phyloP scores from a whole-genome alignment of 2,888 invertebrate species.

The Pelosia muscerda region DNA sequence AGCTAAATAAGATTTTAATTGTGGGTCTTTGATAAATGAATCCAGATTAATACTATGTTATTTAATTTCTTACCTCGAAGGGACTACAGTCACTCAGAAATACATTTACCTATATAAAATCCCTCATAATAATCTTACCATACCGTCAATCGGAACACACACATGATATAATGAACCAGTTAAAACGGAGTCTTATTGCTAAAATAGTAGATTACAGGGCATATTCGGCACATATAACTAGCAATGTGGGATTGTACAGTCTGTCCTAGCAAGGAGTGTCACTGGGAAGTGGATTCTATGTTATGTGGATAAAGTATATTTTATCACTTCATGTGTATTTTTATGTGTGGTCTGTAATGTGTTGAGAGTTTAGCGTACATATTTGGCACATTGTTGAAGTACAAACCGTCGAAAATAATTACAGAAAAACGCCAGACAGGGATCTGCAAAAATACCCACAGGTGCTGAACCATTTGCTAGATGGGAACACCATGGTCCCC shows the following conservation, averaged over 20 bases:
- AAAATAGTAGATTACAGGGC: conserved; percentile 38
- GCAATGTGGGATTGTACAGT: conserved; percentile 71
- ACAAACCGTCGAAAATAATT: background rate
- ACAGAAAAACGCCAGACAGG: no score
- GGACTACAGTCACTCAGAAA: background rate
- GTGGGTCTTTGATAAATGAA: no score
- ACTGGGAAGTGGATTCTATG: conserved; percentile 68
- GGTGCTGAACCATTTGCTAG: no score
- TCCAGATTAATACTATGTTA: no score
- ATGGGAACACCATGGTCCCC: no score
- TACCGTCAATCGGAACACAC: background rate
- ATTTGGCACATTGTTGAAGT: conserved; percentile 35
- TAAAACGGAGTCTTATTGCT: conserved; percentile 40
- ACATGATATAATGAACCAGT: conserved; percentile 41
- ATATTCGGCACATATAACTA: conserved; percentile 51
- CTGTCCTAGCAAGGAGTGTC: conserved; percentile 69
- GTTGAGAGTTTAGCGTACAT: conserved; percentile 26
- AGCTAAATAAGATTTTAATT: background rate
- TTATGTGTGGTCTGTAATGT: conserved; percentile 32
- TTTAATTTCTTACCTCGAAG: conserved; percentile 5
- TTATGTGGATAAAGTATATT: conserved; percentile 50
- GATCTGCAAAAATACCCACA: no score
- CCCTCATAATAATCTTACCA: background rate
- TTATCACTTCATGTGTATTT: conserved; percentile 29
- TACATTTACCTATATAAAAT: background rate